Evolutionary conservation across 2,888 invertebrate species (phyloP), one percentile per base, ranked within the genome.

Genomic region (Meiosimyza platycephala): DNA sequence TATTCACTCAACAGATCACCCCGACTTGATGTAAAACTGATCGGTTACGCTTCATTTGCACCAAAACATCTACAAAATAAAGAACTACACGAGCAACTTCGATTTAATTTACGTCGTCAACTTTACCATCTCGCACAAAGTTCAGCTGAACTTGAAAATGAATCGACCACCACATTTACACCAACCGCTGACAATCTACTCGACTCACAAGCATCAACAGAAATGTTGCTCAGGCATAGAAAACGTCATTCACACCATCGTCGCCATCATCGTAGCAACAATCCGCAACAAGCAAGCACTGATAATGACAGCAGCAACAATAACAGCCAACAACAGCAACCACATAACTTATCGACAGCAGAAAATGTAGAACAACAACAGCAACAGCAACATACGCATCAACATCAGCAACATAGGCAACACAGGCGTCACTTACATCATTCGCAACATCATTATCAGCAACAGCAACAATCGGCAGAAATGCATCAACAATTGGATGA

Each of bases 1-100:
- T 51, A 52, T 57, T 51, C 33, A 18, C 5, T 0, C 77, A 78
- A 0, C 74, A 86, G 86, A 80, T 82, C 78, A 70, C 86, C 86
- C 81, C 84, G 86, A 79, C 74, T 86, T 85, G 86, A 86, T 72
- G 77, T 87, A 0, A 81, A 79, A 76, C 77, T 83, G 69, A 79
- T 82, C 65, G 85, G 85, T 57, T 81, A 81, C 66, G 81, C 79
- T 48, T 75, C 79, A 47, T 79, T 81, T 57, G 79, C 79, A 13
- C 74, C 77, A 47, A 80, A 74, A 72, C 78, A 79, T 18, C 47
- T 70, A 75, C 78, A 81, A 28, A 78, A 76, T 65, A 80, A 75
- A 64, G 73, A 77, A 70, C 73, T 79, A 51, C 78, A 78, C 66
- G 78, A 80, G 71, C 79, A 77, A 68, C 75, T 78, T 54, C 78